A percentile compares a stretch with the other conserved stretches of the same genome.
These are phyloP conservation scores for Timema podura DNA, from an alignment of 2,888 invertebrate species.

Conservation along the genomic window DNA sequence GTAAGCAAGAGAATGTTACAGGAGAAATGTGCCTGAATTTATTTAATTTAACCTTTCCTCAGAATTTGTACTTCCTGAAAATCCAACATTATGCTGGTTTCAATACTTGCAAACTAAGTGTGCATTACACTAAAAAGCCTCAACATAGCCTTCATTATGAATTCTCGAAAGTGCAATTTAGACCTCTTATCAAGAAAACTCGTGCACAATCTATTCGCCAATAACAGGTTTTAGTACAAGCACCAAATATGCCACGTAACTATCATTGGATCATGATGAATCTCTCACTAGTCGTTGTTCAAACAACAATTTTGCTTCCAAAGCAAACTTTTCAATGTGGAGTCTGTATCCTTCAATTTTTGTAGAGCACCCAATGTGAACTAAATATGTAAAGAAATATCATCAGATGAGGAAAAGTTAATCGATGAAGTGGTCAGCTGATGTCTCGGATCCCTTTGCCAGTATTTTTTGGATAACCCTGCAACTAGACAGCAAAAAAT, in stretches of 20 bases:
- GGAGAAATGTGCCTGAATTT: constrained; percentile 20
- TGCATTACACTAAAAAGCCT: constrained; percentile 13
- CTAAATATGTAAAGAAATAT: too few species aligned
- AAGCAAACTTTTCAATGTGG: too few species aligned
- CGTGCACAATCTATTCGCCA: constrained; percentile 1
- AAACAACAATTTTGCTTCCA: too few species aligned
- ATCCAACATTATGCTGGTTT: constrained; percentile 8
- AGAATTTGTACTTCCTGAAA: constrained; percentile 12
- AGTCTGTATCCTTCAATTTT: too few species aligned
- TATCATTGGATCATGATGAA: too few species aligned
- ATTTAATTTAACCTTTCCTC: constrained; percentile 31
- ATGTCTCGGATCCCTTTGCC: constrained; percentile 30
- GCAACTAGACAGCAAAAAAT: constrained; percentile 43
- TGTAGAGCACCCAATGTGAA: too few species aligned
- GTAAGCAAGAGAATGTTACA: constrained; percentile 27
- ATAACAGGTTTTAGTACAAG: too few species aligned
- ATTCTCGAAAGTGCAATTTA: too few species aligned
- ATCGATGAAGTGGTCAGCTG: constrained; percentile 28
- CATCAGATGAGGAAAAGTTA: constrained; percentile 30
- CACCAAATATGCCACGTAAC: too few species aligned
- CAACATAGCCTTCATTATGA: too few species aligned
- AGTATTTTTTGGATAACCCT: constrained; percentile 52
- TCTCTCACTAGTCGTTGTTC: too few species aligned
- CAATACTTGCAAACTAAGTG: constrained; percentile 12
- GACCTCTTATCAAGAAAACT: background rate